Percentiles rank a stretch among this genome's conserved stretches.
These are phyloP conservation scores for Tenebrio molitor DNA, from an alignment of 1,140 invertebrate genomes.

Conservation along the genomic window DNA sequence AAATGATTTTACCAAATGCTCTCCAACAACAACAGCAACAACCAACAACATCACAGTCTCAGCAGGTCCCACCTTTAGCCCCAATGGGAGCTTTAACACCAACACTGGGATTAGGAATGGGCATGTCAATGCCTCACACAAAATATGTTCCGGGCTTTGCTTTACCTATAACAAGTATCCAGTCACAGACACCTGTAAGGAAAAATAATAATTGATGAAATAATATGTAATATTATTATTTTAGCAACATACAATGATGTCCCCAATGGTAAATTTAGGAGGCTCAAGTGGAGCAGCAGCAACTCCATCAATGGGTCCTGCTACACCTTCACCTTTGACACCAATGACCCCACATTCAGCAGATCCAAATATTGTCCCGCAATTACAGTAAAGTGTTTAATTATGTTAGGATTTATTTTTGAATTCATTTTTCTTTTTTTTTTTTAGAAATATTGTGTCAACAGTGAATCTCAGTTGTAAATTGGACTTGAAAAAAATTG, in stretches of 20 bases:
- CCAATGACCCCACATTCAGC: slow-evolving; percentile 95
- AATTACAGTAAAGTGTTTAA: slow-evolving; percentile 87
- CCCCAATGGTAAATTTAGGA: slow-evolving; percentile 77
- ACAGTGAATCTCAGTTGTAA: slow-evolving; percentile 98
- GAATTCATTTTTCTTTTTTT: slow-evolving; percentile 26
- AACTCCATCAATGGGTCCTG: slow-evolving; percentile 76
- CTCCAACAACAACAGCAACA: slow-evolving; percentile 79
- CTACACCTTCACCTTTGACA: slow-evolving; percentile 87
- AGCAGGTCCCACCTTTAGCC: slow-evolving; percentile 71
- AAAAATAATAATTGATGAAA: slow-evolving; percentile 9
- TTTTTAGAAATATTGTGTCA: slow-evolving; percentile 93
- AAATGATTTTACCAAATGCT: slow-evolving; percentile 85
- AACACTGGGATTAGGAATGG: slow-evolving; percentile 69
- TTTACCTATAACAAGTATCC: slow-evolving; percentile 82
- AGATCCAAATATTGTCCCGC: slow-evolving; percentile 93
- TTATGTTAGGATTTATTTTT: too few relatives aligned
- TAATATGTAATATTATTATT: slow-evolving; percentile 10
- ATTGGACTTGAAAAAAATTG: slow-evolving; percentile 97
- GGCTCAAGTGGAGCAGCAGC: slow-evolving; percentile 71
- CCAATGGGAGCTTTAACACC: slow-evolving; percentile 71
- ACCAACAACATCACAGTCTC: slow-evolving; percentile 55
- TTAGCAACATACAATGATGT: slow-evolving; percentile 84
- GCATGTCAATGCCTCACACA: slow-evolving; percentile 74
- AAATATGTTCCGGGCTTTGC: slow-evolving; percentile 79
- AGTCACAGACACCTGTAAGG: slow-evolving; percentile 88